phyloP scores from a whole-genome alignment of 2,113 vertebrate species.

The Chionomys nivalis region DNA sequence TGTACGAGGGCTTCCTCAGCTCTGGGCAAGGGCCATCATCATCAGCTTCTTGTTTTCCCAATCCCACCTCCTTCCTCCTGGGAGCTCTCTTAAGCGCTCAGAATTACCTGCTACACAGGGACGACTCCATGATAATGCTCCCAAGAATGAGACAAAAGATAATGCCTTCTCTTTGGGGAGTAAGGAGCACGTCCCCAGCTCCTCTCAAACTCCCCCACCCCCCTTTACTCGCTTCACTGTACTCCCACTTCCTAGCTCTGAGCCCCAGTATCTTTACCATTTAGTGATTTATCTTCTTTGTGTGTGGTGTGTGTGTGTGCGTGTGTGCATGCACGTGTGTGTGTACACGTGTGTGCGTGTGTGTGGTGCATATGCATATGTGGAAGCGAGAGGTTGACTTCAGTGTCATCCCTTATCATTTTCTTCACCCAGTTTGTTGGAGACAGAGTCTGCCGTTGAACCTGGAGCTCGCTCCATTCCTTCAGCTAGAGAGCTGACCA shows the following conservation, averaged over 20 bases:
- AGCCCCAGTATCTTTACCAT: not conserved
- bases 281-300: not conserved
- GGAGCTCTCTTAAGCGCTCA: not conserved
- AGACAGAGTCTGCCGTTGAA: not conserved
- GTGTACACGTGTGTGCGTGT: too few species aligned
- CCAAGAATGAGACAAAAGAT: not conserved
- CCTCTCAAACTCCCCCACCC: not conserved
- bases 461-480: not conserved
- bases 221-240: not conserved
- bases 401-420: not conserved
- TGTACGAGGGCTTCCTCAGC: not conserved
- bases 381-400: not conserved
- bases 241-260: not conserved
- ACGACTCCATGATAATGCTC: not conserved
- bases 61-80: not conserved
- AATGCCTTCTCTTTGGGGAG: not conserved
- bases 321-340: not conserved
- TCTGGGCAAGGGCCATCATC: not conserved
- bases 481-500: not conserved
- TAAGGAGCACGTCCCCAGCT: not conserved
- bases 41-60: not conserved
- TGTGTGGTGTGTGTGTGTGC: not conserved
- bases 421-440: not conserved
- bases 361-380: not conserved
- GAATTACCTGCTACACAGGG: not conserved